Evolutionary conservation across 2,113 vertebrate genomes (phyloP).

Genomic region (Hydropotes inermis): DNA sequence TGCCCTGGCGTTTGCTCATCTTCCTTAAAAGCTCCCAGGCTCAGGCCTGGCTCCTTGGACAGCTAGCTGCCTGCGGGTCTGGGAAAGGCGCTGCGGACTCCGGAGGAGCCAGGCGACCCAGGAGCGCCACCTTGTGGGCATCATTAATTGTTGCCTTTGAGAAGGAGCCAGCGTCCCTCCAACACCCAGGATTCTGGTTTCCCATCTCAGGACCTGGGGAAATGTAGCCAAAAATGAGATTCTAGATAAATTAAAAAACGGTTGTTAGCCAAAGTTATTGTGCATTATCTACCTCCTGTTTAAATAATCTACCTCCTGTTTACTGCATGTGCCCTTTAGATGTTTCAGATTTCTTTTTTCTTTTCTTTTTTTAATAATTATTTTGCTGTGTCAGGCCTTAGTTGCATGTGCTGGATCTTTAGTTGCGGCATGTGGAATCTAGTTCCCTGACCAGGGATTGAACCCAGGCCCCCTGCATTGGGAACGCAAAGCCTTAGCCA

Average conservation of each 20-base stretch:
- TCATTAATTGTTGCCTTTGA: neutral
- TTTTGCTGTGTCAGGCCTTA: neutral
- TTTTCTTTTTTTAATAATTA: neutral
- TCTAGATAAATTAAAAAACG: neutral
- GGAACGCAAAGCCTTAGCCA: neutral
- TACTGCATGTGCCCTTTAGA: neutral
- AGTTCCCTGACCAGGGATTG: neutral
- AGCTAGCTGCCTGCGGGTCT: neutral
- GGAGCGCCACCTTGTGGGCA: neutral
- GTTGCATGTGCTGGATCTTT: neutral
- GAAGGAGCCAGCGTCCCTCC: neutral
- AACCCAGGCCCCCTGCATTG: neutral
- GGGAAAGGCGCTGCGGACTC: neutral
- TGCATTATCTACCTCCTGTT: neutral
- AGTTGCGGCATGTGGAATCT: neutral
- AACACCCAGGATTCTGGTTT: neutral
- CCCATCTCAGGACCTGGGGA: neutral
- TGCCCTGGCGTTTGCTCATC: neutral
- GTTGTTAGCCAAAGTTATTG: neutral
- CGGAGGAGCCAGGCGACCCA: fast-evolving
- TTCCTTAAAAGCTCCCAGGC: neutral
- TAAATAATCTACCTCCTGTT: neutral
- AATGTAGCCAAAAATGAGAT: neutral
- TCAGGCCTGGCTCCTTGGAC: too few relatives aligned
- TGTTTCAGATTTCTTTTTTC: neutral